Evolutionary conservation across 2,113 vertebrate species (phyloP).

Genomic region (Acanthochromis polyacanthus): DNA sequence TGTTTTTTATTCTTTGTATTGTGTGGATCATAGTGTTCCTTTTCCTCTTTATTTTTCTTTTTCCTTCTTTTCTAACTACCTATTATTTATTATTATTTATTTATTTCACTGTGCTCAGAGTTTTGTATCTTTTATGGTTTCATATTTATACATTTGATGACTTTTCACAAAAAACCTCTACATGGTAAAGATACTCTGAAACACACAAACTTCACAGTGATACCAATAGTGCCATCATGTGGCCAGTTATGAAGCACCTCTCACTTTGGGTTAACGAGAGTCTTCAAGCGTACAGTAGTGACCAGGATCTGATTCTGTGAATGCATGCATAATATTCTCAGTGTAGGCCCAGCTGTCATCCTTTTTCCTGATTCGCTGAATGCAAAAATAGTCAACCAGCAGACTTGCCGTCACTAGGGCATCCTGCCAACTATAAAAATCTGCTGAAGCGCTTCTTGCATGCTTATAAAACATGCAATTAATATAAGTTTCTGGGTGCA

Average conservation of each 20-base stretch:
- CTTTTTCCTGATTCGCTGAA: background rate
- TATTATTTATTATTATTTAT: too few species aligned
- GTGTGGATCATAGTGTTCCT: background rate
- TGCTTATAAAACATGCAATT: background rate
- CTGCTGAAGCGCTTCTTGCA: background rate
- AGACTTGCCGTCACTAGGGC: background rate
- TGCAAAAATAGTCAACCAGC: background rate
- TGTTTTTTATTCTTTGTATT: background rate
- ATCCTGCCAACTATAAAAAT: background rate
- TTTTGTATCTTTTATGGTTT: background rate
- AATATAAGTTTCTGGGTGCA: background rate
- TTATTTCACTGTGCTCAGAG: background rate
- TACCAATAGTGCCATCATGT: constrained; percentile 25
- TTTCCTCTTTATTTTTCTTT: background rate
- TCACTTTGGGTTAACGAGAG: background rate
- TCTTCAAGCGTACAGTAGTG: background rate
- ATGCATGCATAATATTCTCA: background rate
- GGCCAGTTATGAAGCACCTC: background rate
- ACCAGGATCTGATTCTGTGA: background rate
- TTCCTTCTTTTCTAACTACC: background rate
- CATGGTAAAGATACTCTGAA: background rate
- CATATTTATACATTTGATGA: background rate
- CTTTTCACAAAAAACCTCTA: background rate
- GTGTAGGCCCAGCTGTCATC: background rate
- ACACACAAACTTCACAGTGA: background rate